Conservation (phyloP, 2,888 invertebrate species). For the Plutella xylostella region DNA sequence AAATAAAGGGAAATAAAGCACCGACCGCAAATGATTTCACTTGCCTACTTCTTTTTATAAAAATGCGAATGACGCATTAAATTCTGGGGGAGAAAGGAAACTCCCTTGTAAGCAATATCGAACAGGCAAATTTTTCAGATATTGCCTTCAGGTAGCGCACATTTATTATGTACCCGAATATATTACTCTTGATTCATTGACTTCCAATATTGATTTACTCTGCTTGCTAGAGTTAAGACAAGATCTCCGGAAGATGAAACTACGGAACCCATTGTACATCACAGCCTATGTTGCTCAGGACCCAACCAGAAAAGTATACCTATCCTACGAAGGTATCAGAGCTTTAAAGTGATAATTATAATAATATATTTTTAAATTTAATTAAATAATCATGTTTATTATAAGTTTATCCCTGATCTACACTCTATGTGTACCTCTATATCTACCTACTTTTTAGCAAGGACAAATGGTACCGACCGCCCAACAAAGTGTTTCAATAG, state of each 20-base stretch:
- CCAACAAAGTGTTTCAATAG: no score
- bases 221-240: conserved; percentile 64
- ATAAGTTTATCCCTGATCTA: no score
- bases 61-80: conserved; percentile 71
- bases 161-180: conserved; percentile 72
- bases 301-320: no score
- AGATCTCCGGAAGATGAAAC: no score
- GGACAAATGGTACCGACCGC: no score
- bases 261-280: background rate
- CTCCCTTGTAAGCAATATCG: conserved; percentile 70
- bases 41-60: conserved; percentile 69
- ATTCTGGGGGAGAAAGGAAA: conserved; percentile 69
- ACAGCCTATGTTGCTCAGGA: no score
- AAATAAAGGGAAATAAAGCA: conserved; percentile 68
- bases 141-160: conserved; percentile 71
- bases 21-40: conserved; percentile 67
- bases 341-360: no score
- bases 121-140: conserved; percentile 71
- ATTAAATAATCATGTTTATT: no score
- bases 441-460: no score
- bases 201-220: conserved; percentile 70
- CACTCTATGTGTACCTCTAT: no score
- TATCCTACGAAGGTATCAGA: no score
- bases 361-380: no score
- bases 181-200: conserved; percentile 71